Base-by-base conservation (phyloP, 2,888 invertebrate genomes). In the Vannuccia rotundouncinata region DNA sequence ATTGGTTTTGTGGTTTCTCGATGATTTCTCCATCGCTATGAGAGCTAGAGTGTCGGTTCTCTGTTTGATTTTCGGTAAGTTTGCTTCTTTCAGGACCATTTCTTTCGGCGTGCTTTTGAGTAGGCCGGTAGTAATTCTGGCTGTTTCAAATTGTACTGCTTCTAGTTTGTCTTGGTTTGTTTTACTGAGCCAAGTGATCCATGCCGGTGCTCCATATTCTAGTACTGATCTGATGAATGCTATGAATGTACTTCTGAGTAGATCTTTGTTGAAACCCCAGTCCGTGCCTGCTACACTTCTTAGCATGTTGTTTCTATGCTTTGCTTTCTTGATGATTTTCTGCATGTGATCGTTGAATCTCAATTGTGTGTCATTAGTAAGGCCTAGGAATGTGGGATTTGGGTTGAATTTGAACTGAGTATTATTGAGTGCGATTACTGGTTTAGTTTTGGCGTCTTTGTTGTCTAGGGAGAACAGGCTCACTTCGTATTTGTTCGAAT, bases 331-430 rank as follows among this genome's bases (percentile, higher is more conserved):
- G 2, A 75, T 31, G 2, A 28, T 31, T 27, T 22, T 66, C n/a
- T 75, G 5, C 2, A 29, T 22, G 17, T 75, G 75, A 2, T 75
- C 75, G 1, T 31, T 75, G 75, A 75, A 75, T 2, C 1, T 31
- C 17, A 75, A 27, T 31, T 29, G 13, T 29, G 10, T 31, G 75
- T 75, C 75, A 75, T 75, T 27, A 2, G 75, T 75, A 75, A 75
- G 13, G 2, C 29, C 31, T 22, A 75, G 29, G 29, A 75, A 75
- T 2, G 30, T 31, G 2, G 75, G n/a, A 31, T 27, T 17, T 27
- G 13, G 13, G 66, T 17, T 5, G 66, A n/a, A 66, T 13, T 5
- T n/a, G 17, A 66, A 22, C 2, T 5, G 66, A 22, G 22, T 66
- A n/a, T 27, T 27, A 2, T 75, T 29, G 5, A 31, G 13, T 10